These are phyloP conservation scores for Falcaria lacertinaria DNA, from an alignment of 2,888 invertebrate species.

Conservation along the genomic window DNA sequence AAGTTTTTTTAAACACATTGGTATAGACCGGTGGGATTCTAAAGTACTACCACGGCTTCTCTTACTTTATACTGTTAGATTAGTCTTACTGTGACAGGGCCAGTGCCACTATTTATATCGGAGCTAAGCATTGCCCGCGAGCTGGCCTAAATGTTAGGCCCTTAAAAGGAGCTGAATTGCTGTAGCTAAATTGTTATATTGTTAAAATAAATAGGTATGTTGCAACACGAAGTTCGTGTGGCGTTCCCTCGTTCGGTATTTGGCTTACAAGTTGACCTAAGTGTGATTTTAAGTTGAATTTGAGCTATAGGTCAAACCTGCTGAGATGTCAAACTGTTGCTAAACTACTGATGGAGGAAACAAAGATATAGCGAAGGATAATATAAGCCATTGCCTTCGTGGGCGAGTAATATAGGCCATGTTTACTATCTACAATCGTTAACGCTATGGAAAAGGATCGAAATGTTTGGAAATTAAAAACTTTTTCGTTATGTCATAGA, in stretches of 20 bases:
- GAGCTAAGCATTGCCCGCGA: conserved; percentile 47
- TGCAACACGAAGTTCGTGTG: conserved; percentile 66
- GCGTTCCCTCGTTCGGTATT: conserved; percentile 53
- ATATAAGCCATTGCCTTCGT: too few species aligned
- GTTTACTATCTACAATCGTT: too few species aligned
- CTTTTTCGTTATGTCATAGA: too few species aligned
- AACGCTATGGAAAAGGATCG: too few species aligned
- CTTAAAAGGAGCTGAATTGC: conserved; percentile 66
- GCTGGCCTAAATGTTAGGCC: conserved; percentile 60
- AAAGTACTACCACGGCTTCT: too few species aligned
- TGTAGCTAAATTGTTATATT: conserved; percentile 69
- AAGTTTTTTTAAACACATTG: too few species aligned
- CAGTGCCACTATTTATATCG: conserved; percentile 37
- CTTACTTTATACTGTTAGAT: too few species aligned
- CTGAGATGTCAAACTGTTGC: not conserved
- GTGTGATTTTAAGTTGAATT: conserved; percentile 2
- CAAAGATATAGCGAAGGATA: too few species aligned
- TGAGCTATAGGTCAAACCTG: conserved; percentile 1
- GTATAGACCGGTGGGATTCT: too few species aligned
- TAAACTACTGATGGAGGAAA: not conserved
- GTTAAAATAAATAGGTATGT: conserved; percentile 75
- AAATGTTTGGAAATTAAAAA: too few species aligned
- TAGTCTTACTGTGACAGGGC: not conserved
- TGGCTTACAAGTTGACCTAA: conserved; percentile 21
- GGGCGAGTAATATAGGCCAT: too few species aligned